phyloP scores from a whole-genome alignment of 2,888 invertebrate genomes.

The Scaptodrosophila latifasciaeformis region DNA sequence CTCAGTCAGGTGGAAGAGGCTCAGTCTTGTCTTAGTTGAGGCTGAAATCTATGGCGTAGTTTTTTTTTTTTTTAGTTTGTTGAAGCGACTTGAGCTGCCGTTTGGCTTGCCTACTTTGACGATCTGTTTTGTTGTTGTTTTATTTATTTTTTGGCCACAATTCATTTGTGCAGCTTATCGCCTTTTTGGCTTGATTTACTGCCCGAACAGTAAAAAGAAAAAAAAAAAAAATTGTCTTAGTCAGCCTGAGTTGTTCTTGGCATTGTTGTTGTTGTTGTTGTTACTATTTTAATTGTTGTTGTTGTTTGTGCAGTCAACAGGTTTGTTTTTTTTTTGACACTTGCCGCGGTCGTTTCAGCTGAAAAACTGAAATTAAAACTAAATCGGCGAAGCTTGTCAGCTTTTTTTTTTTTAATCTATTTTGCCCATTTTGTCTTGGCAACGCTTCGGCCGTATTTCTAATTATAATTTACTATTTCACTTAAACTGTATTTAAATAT shows the following conservation, averaged over 20 bases:
- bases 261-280: not conserved
- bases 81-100: too few species aligned
- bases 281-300: not conserved
- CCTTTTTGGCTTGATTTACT: slow-evolving; percentile 64
- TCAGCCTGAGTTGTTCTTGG: too few species aligned
- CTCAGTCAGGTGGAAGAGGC: too few species aligned
- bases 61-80: too few species aligned
- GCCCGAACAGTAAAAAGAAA: slow-evolving; percentile 30
- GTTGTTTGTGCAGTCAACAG: not conserved
- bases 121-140: slow-evolving; percentile 34
- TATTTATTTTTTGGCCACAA: slow-evolving; percentile 31
- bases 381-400: not conserved
- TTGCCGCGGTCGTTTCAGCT: slow-evolving; percentile 18
- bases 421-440: not conserved
- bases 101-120: too few species aligned
- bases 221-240: slow-evolving; percentile 1
- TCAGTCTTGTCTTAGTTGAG: too few species aligned
- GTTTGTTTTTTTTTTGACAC: slow-evolving; percentile 30
- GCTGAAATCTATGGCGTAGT: too few species aligned
- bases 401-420: not conserved
- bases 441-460: slow-evolving; percentile 24
- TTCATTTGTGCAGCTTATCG: slow-evolving; percentile 61
- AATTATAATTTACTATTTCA: slow-evolving; percentile 42
- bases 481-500: slow-evolving; percentile 1
- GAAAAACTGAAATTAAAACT: slow-evolving; percentile 9